A percentile compares a stretch with the other conserved stretches of the same genome.
phyloP scores from a whole-genome alignment of 2,888 invertebrate genomes.

The Timandra comae region DNA sequence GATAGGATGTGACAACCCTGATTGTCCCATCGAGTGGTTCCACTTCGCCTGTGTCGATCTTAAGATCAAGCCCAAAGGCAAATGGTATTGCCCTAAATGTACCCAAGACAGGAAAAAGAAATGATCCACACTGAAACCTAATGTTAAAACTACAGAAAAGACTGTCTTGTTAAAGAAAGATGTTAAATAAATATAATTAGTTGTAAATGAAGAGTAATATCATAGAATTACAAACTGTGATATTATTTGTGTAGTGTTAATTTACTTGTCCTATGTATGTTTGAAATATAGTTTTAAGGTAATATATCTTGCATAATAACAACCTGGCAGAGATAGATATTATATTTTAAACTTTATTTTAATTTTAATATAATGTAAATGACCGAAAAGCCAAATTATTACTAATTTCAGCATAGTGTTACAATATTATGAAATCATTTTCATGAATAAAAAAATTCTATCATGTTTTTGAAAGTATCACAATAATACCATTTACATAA shows the following conservation, averaged over 20 bases:
- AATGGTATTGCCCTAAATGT: slow-evolving; percentile 97
- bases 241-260: slow-evolving; percentile 12
- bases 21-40: slow-evolving; percentile 95
- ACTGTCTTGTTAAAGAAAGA: slow-evolving; percentile 59
- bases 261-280: slow-evolving; percentile 1
- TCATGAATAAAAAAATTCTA: too few relatives aligned
- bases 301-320: too few relatives aligned
- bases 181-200: slow-evolving; percentile 35
- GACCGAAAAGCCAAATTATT: too few relatives aligned
- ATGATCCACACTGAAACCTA: slow-evolving; percentile 69
- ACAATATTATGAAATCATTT: too few relatives aligned
- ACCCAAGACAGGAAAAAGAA: slow-evolving; percentile 87
- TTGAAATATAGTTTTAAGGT: too few relatives aligned
- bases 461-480: too few relatives aligned
- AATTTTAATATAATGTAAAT: too few relatives aligned
- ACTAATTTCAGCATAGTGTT: too few relatives aligned
- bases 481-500: too few relatives aligned
- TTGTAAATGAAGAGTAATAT: slow-evolving; percentile 6
- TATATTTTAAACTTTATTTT: too few relatives aligned
- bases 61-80: slow-evolving; percentile 94
- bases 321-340: too few relatives aligned
- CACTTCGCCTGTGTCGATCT: slow-evolving; percentile 96
- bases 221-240: slow-evolving; percentile 10
- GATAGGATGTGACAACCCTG: slow-evolving; percentile 97
- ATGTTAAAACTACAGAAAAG: slow-evolving; percentile 53